Conservation (phyloP, 2,113 vertebrate species). For the Sylvietta virens region DNA sequence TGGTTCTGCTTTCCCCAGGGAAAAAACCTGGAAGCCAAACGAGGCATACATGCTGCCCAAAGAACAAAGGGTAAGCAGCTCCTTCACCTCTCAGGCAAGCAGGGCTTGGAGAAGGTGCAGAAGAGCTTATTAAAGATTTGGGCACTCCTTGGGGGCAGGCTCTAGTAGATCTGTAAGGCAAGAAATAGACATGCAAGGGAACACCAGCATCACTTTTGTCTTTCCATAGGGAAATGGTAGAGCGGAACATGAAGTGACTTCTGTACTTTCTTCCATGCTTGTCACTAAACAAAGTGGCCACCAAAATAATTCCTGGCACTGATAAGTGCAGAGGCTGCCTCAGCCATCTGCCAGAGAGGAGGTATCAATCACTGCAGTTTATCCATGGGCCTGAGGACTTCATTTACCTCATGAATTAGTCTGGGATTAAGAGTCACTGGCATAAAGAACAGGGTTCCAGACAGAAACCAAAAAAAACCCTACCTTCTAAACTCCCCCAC, state of each 20-base stretch:
- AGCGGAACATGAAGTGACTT: neutral
- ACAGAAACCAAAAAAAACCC: neutral
- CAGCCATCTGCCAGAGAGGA: neutral
- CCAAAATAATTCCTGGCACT: neutral
- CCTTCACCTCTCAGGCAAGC: neutral
- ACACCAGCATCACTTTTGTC: neutral
- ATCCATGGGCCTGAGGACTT: neutral
- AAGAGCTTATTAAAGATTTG: neutral
- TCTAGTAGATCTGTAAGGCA: neutral
- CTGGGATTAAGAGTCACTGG: neutral
- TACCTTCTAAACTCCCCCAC: neutral
- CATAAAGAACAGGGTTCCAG: neutral
- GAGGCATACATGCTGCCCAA: neutral
- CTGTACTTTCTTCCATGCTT: neutral
- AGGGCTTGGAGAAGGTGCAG: neutral
- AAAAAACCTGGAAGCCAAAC: neutral
- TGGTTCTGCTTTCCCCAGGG: neutral
- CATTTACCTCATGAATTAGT: neutral
- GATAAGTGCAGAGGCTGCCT: neutral
- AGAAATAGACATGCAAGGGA: neutral
- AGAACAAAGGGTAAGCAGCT: neutral
- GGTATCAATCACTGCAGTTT: neutral
- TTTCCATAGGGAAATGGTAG: neutral
- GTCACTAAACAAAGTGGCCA: neutral
- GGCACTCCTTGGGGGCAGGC: neutral